Evolutionary conservation across 2,888 invertebrate species (phyloP), one percentile per base, ranked within the genome.

Genomic region (Dione juno): DNA sequence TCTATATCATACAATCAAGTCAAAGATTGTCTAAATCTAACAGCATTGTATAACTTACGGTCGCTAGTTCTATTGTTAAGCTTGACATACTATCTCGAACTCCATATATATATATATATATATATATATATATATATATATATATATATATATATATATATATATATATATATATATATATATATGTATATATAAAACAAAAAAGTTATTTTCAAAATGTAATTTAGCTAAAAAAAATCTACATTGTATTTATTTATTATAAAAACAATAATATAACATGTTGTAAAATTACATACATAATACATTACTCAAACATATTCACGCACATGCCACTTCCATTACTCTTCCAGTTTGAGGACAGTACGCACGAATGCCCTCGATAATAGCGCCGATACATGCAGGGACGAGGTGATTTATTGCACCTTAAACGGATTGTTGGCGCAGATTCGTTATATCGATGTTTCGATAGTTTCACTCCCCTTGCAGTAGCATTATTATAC

Each of bases 401-500:
- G 81, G 79, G 79, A 77, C 75, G 70, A 79, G 82, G 87, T 90
- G 89, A 92, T 91, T 90, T 91, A 92, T 91, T 86, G 84, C 85
- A 83, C 85, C 85, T 86, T 88, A 89, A 90, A 89, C 84, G 88
- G 87, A 89, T 91, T 87, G 84, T 80, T 81, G 79, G 80, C 83
- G 82, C 82, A 85, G 82, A 88, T 87, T 85, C 82, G 77, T 74
- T 75, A 72, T 76, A 76, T 78, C 71, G 75, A 73, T 74, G 77
- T 73, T 57, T 59, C 54, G 66, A 67, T 70, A 67, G 63, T 67
- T 69, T 58, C 48, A 65, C 69, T 45, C 64, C 48, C 57, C 50
- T 68, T 41, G 14, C 8, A 50, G 43, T 28, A 7, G 61, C 35
- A 41, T 57, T 35, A n/a, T 61, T 21, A 16, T 16, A 43, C 5